Conservation (phyloP, 2,113 vertebrate genomes). For the Erythrocercus mccallii region DNA sequence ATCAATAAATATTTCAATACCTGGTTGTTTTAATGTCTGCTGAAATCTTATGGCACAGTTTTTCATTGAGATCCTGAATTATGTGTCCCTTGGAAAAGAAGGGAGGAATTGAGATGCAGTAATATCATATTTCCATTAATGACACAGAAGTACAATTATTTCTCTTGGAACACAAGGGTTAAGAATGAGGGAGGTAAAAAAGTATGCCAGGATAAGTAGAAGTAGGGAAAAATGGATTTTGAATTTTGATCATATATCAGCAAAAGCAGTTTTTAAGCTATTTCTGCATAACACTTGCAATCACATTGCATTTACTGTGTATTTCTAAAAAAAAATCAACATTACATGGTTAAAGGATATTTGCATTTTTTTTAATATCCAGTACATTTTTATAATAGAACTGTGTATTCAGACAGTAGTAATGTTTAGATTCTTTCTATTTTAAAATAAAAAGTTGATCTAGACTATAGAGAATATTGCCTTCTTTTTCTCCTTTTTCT, state of each 20-base stretch:
- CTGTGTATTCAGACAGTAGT: neutral
- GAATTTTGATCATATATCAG: neutral
- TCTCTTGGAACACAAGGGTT: neutral
- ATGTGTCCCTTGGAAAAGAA: neutral
- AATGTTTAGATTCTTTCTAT: neutral
- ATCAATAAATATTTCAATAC: neutral
- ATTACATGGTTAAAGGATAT: neutral
- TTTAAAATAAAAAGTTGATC: neutral
- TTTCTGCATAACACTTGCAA: neutral
- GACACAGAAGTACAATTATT: neutral
- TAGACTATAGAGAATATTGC: neutral
- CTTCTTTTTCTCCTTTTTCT: neutral
- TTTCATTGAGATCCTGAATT: neutral
- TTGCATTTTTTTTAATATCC: neutral
- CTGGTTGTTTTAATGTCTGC: neutral
- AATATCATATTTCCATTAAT: neutral
- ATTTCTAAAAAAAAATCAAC: neutral
- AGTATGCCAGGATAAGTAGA: neutral
- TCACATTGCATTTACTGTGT: neutral
- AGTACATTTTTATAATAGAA: neutral
- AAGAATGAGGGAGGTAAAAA: neutral
- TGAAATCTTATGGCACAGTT: neutral
- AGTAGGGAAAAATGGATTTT: neutral
- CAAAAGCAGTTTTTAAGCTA: neutral
- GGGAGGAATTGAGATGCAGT: fast-evolving